Evolutionary conservation across 2,888 invertebrate genomes (phyloP).

Genomic region (Chaetogeoica ovagalla): DNA sequence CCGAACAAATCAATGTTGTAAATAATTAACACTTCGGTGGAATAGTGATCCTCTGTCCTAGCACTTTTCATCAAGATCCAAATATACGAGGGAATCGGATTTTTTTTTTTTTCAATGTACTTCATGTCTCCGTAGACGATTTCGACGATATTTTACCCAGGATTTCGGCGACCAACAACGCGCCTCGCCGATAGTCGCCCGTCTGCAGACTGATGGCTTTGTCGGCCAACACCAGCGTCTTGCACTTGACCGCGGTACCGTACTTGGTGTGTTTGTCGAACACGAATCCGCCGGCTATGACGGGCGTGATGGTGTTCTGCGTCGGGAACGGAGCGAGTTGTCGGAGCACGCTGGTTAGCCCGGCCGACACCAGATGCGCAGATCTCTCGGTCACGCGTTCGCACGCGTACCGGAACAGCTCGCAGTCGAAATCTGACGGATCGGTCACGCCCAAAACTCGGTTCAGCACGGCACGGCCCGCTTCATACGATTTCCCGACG

Average conservation of each 20-base stretch:
- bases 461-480: neutral
- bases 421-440: conserved; percentile 15
- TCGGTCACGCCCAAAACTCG: neutral
- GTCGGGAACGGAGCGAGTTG: neutral
- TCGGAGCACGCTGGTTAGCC: neutral
- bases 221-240: neutral
- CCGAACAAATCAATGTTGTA: too few species aligned
- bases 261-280: neutral
- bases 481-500: neutral
- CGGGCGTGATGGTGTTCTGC: neutral
- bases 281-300: neutral
- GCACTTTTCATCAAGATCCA: too few species aligned
- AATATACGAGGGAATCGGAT: too few species aligned
- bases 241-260: neutral
- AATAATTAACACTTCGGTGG: too few species aligned
- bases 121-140: too few species aligned
- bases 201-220: too few species aligned
- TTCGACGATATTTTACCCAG: too few species aligned
- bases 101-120: too few species aligned
- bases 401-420: conserved; percentile 17
- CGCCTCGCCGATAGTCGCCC: too few species aligned
- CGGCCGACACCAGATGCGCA: conserved; percentile 15
- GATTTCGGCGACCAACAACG: too few species aligned
- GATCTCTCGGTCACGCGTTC: conserved; percentile 14
- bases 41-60: too few species aligned